Evolutionary conservation across 2,888 invertebrate species (phyloP), one percentile per base, ranked within the genome.

Genomic region (Lymantria monacha): DNA sequence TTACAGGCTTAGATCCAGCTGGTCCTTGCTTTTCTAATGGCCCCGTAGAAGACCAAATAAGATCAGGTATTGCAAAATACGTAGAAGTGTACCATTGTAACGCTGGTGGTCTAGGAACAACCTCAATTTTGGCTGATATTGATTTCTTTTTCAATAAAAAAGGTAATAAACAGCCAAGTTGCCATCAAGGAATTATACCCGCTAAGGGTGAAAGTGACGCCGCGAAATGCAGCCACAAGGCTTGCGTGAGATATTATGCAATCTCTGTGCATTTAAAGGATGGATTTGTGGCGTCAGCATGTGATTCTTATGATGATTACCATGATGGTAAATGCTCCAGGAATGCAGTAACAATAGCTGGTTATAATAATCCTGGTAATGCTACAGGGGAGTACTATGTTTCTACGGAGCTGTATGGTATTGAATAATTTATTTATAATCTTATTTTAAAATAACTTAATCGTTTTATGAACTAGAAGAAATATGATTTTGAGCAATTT

Each of bases 71-170:
- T 14, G 94, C 92, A 0, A 74, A 85, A 5, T 93, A 93, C 64
- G 94, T 94, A 0, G 93, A 93, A 72, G 89, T 92, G 0, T 89
- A 93, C 57, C 94, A 94, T 69, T 94, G 94, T 8, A 93, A 93
- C 57, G 91, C 91, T 41, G 93, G 93, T 3, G 87, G 87, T 0
- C 72, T 92, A 10, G 93, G 92, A 0, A 90, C 92, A 0, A 89
- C 84, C 0, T 79, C 85, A 30, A 88, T 92, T 0, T 64, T 93
- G 14, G 93, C 92, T 22, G 92, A 93, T 54, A 84, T 85, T 0
- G 94, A 94, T 64, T 93, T 93, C 75, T 93, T 89, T 65, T 90
- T 93, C 9, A 93, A 94, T 58, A 91, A 92, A 9, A 92, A 92
- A 61, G 94, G 93, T 0, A 75, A 72, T 38, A 82, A 87, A 9